Conservation (phyloP, 2,888 invertebrate genomes). For the Xestia c-nigrum region DNA sequence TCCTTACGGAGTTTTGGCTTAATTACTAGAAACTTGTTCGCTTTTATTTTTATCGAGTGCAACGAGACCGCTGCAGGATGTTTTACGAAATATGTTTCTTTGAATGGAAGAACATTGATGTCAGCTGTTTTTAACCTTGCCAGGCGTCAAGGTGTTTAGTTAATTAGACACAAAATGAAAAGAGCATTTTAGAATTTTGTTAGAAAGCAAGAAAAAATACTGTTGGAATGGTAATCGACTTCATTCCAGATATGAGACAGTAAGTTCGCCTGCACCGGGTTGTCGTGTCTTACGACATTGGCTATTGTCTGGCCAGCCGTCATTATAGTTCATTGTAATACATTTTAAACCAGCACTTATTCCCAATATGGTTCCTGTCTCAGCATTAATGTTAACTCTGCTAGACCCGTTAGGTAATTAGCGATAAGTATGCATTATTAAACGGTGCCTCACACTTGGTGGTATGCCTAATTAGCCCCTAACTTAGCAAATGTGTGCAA, state of each 20-base stretch:
- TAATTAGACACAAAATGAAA: neutral
- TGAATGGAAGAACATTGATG: conserved; percentile 19
- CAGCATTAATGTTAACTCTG: conserved; percentile 48
- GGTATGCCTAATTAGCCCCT: conserved; percentile 29
- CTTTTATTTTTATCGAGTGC: conserved; percentile 62
- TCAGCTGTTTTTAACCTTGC: conserved; percentile 11
- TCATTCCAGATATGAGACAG: conserved; percentile 4
- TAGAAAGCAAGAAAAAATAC: neutral
- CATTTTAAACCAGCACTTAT: conserved; percentile 44
- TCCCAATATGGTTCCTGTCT: conserved; percentile 30
- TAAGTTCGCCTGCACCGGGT: conserved; percentile 4
- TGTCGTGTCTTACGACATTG: conserved; percentile 1
- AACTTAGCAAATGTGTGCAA: conserved; percentile 31
- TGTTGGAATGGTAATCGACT: neutral
- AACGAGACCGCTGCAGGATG: conserved; percentile 48
- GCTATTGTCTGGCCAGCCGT: conserved; percentile 9
- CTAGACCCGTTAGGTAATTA: conserved; percentile 49
- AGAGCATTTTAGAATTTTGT: neutral
- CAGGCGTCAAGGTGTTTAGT: conserved; percentile 4
- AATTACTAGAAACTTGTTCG: conserved; percentile 70
- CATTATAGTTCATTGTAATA: conserved; percentile 42
- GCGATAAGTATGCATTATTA: conserved; percentile 41
- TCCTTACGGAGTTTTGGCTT: conserved; percentile 69
- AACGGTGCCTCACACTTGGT: conserved; percentile 42
- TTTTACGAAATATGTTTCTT: conserved; percentile 53